Evolutionary conservation across 2,888 invertebrate genomes (phyloP), one percentile per base, ranked within the genome.

Genomic region (Agriopis aurantiaria): DNA sequence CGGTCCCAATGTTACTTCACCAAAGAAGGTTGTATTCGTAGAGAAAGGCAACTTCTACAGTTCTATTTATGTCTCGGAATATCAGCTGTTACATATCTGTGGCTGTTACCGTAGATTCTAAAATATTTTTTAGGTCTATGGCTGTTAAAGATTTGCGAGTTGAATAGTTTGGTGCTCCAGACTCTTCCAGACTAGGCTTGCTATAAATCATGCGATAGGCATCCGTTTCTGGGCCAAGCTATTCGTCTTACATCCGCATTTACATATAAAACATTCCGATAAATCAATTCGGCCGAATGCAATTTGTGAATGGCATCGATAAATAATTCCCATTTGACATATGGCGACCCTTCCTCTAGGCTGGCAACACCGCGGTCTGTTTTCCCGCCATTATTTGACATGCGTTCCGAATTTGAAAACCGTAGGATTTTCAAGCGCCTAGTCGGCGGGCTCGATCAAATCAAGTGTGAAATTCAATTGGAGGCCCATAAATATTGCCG

Each of bases 391-490:
- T 86, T 88, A 88, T 91, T 92, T 93, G 93, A 93, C 88, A 92
- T 92, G 92, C 82, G 85, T 90, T 90, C 84, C 83, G 83, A 85
- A 86, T 89, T 89, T 85, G 88, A 88, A 87, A 90, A 88, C 85
- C 85, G 89, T 85, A 87, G 89, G 88, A 88, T 91, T 92, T 90
- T 88, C 91, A 86, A 88, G 82, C 84, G 81, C 14, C 23, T 14
- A 79, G 41, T 12, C 56, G 53, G 72, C 69, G 78, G 75, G 79
- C 80, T 87, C 88, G 84, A 84, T 86, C 86, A 92, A 93, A 92
- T 94, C 93, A 93, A 91, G 85, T 90, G 92, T 92, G 91, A 93
- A 93, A 94, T 93, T 93, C 93, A 93, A 94, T 94, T 91, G 92
- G 84, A 81, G 80, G 81, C 76, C 88, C 81, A 92, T 93, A 92